Conservation (phyloP, 2,888 invertebrate species). For the Meiosimyza platycephala region DNA sequence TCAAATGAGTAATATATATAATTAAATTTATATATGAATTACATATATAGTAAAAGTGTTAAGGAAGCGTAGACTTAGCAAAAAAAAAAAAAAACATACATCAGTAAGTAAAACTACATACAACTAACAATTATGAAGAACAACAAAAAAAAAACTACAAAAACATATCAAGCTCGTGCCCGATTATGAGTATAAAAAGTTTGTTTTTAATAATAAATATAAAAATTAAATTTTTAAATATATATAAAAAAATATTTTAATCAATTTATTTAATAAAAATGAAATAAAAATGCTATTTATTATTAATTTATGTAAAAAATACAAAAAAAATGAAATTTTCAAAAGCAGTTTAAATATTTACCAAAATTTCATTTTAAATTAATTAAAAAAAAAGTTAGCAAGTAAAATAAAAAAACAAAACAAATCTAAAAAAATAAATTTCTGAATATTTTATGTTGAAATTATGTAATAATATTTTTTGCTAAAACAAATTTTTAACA, state of each 20-base stretch:
- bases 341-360: constrained; percentile 18
- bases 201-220: constrained; percentile 47
- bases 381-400: constrained; percentile 11
- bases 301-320: constrained; percentile 29
- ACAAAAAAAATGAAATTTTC: constrained; percentile 10
- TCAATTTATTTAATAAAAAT: constrained; percentile 28
- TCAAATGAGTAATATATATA: constrained; percentile 38
- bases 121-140: constrained; percentile 43
- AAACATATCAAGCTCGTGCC: constrained; percentile 69
- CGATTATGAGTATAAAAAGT: constrained; percentile 56
- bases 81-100: constrained; percentile 32
- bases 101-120: constrained; percentile 34
- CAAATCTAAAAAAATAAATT: constrained; percentile 37
- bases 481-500: constrained; percentile 44
- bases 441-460: constrained; percentile 31
- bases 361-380: constrained; percentile 18
- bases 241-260: constrained; percentile 39
- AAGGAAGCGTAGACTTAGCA: neutral
- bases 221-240: constrained; percentile 47
- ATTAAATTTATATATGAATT: constrained; percentile 4
- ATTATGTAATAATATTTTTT: constrained; percentile 30
- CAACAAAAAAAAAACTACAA: constrained; percentile 57
- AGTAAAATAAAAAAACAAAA: constrained; percentile 29
- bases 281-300: constrained; percentile 27
- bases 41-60: constrained; percentile 17